A percentile compares a stretch with the other conserved stretches of the same genome.
Evolutionary conservation across 2,113 vertebrate species (phyloP).

Genomic region (pig (Sus scrofa)): DNA sequence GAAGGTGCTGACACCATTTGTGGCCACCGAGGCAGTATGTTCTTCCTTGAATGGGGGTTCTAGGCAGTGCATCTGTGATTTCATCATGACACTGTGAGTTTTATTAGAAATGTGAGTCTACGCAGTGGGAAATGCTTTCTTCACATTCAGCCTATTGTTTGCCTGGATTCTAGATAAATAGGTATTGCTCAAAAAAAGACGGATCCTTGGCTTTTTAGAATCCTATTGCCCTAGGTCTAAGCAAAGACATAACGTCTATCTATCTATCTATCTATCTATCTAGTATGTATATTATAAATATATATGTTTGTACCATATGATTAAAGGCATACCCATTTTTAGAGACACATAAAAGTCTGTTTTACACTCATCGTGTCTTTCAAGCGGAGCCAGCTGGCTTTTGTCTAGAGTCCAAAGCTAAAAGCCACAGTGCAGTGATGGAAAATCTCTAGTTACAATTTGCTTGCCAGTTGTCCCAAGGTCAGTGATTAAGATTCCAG

Average conservation of each 20-base stretch:
- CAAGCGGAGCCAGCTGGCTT: background rate
- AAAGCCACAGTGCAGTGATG: background rate
- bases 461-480: constrained; percentile 43
- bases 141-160: background rate
- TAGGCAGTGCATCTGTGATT: background rate
- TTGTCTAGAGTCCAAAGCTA: background rate
- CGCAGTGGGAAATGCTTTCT: background rate
- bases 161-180: background rate
- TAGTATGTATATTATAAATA: background rate
- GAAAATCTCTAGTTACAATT: background rate
- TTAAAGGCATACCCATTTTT: background rate
- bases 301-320: background rate
- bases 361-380: background rate
- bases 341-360: background rate
- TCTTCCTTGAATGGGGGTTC: background rate
- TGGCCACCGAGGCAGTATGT: fast-evolving
- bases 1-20: background rate
- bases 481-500: constrained; percentile 28
- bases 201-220: background rate
- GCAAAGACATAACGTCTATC: background rate
- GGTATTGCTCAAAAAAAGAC: background rate
- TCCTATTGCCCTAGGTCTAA: background rate
- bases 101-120: background rate
- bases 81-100: background rate
- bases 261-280: background rate